A percentile compares a stretch with the other conserved stretches of the same genome.
Evolutionary conservation across 2,888 invertebrate genomes (phyloP).

Genomic region (Drosophila neutralis): DNA sequence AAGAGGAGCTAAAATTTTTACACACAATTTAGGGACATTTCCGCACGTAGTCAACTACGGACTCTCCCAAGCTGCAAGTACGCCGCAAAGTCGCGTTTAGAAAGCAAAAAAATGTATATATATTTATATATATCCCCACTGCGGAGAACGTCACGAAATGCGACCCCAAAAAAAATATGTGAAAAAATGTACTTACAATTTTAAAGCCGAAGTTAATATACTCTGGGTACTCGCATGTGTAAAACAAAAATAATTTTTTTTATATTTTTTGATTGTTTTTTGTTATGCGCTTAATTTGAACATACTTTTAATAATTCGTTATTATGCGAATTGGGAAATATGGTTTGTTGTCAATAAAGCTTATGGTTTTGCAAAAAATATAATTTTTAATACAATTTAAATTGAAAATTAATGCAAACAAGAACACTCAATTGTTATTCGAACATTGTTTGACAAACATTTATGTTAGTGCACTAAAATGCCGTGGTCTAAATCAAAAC

Average conservation of each 20-base stretch:
- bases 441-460: neutral
- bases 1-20: conserved; percentile 66
- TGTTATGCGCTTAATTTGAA: neutral
- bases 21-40: conserved; percentile 80
- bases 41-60: conserved; percentile 66
- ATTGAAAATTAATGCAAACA: neutral
- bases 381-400: neutral
- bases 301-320: neutral
- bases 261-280: neutral
- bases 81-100: conserved; percentile 43
- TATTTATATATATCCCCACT: conserved; percentile 44
- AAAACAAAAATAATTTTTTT: neutral
- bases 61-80: conserved; percentile 54
- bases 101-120: conserved; percentile 41
- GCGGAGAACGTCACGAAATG: conserved; percentile 63
- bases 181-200: neutral
- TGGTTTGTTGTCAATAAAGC: too few species aligned
- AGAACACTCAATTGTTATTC: neutral
- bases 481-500: neutral
- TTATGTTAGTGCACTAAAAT: conserved; percentile 1
- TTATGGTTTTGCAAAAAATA: neutral
- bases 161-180: conserved; percentile 44
- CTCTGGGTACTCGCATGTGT: conserved; percentile 11
- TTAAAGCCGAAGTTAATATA: conserved; percentile 6
- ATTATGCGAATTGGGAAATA: neutral